Base-by-base conservation (phyloP, 1,140 invertebrate genomes). In the Colletes gigas region DNA sequence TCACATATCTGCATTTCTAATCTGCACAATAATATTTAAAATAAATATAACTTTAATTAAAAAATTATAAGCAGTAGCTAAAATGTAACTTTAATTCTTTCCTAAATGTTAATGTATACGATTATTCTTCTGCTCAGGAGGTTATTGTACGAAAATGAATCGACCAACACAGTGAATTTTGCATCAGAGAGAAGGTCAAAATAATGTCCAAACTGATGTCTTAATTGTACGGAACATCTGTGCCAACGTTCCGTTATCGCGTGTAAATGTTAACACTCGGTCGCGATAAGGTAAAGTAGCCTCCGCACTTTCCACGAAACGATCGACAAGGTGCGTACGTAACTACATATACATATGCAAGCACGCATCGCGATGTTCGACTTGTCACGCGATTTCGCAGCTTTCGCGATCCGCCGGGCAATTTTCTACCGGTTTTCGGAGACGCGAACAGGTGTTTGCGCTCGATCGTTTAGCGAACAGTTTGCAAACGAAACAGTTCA, bases 221-320 rank as follows among this genome's bases (percentile, higher is more conserved):
- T 85, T 79, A 85, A 86, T 86, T 83, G 78, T 39, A 39, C 57
- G 47, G 54, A 69, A 50, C 84, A 86, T 85, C 81, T 83, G 80
- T 82, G 83, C 67, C 81, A 72, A 86, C 67, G 59, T 62, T 72
- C 4, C 66, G 72, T 85, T 85, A 85, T 85, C 84, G 84, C 69
- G 19, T 65, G 78, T 84, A 82, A 82, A 85, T 66, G 78, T 76
- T 69, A 78, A 84, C 83, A 85, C 62, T 85, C 81, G 79, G 30
- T n/a, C 9, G 39, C 54, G 84, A 85, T 85, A 85, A 85, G 79
- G 3, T 9, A 19, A 4, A 60, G 57, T 78, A 67, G 75, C 81
- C 71, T 52, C 47, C 39, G 65, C 41, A 47, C 12, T 47, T 55
- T 83, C 66, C 41, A 15, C 73, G 83, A 80, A 55, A 41, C 68